Conservation (phyloP, 2,888 invertebrate species). For the Uloborus plumipes region DNA sequence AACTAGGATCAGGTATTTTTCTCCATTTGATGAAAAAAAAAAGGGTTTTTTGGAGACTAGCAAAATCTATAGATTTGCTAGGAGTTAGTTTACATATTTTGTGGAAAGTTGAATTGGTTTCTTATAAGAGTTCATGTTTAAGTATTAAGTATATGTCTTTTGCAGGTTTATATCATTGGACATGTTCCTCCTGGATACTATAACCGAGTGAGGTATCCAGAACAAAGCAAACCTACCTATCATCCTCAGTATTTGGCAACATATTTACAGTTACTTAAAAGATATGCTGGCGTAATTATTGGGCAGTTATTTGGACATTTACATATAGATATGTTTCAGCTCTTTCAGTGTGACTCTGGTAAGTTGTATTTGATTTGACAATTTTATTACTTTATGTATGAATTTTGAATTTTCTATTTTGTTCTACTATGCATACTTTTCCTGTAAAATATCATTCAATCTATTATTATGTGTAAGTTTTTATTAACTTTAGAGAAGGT, state of each 20-base stretch:
- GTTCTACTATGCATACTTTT: no score
- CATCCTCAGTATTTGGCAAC: constrained; percentile 20
- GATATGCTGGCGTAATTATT: constrained; percentile 24
- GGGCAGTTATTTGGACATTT: constrained; percentile 55
- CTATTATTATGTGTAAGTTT: no score
- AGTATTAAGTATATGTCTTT: not conserved
- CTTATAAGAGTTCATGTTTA: no score
- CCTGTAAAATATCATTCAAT: no score
- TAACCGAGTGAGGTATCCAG: constrained; percentile 15
- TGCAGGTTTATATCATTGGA: constrained; percentile 54
- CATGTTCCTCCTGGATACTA: constrained; percentile 57
- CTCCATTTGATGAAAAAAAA: no score
- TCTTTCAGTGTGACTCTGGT: constrained; percentile 40
- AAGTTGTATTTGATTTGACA: not conserved
- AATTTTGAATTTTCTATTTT: not conserved
- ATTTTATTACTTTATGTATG: not conserved
- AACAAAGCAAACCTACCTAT: constrained; percentile 20
- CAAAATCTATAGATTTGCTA: no score
- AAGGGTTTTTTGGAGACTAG: no score
- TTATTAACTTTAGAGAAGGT: no score
- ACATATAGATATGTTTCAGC: constrained; percentile 50
- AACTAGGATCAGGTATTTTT: no score
- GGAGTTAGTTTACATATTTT: no score
- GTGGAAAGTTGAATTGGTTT: no score
- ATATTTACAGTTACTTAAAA: constrained; percentile 20